Conservation (phyloP, 2,888 invertebrate genomes). For the Drepana falcataria region DNA sequence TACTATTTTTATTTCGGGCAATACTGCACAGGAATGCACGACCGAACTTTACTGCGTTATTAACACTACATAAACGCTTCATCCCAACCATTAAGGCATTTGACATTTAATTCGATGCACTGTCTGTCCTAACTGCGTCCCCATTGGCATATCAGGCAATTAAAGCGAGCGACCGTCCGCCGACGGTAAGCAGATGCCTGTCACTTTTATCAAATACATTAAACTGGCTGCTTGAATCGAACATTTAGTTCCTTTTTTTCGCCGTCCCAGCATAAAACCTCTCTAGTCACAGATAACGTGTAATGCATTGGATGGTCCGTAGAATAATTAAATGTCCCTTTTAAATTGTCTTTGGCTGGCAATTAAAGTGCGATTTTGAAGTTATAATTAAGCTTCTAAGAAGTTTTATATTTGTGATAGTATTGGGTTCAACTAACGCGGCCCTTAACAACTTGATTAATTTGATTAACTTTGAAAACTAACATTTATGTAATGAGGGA, state of each 20-base stretch:
- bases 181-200: constrained; percentile 72
- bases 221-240: constrained; percentile 67
- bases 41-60: constrained; percentile 17
- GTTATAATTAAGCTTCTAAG: constrained; percentile 53
- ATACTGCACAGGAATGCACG: neutral
- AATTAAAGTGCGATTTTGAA: constrained; percentile 43
- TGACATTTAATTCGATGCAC: constrained; percentile 47
- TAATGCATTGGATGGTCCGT: constrained; percentile 62
- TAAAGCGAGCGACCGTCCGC: constrained; percentile 56
- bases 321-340: constrained; percentile 70
- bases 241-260: constrained; percentile 60
- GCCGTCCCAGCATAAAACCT: constrained; percentile 51
- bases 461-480: neutral
- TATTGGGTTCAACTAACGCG: constrained; percentile 5
- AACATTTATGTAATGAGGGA: constrained; percentile 1
- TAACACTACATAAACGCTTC: constrained; percentile 16
- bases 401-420: constrained; percentile 20
- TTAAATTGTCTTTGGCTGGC: constrained; percentile 41
- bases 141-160: constrained; percentile 70
- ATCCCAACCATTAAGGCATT: constrained; percentile 28
- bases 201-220: constrained; percentile 77
- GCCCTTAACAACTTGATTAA: constrained; percentile 2
- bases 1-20: neutral
- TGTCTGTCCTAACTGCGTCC: constrained; percentile 28
- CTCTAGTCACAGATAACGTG: constrained; percentile 62